Base-by-base conservation (phyloP, 2,797 vertebrate species). In the Diceros bicornis region DNA sequence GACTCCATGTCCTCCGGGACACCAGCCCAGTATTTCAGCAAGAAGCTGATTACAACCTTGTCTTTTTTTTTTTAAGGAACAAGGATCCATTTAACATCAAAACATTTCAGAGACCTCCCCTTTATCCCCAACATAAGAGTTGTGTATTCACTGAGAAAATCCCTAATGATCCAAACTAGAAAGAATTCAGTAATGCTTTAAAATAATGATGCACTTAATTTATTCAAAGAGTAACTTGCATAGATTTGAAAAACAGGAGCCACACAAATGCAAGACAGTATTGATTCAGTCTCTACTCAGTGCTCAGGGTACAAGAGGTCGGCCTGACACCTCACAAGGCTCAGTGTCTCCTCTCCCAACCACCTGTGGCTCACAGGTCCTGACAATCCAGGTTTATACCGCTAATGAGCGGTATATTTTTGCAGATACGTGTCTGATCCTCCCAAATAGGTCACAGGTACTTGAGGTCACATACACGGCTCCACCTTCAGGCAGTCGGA, bases 171-270 rank as follows among this genome's bases (percentile, higher is more conserved):
- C 59, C 64, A 90, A 94, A 61, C 20, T 11, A 71, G 13, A 61
- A 68, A 89, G 47, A 81, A 81, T 52, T 89, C 64, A 81, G 32
- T 11, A 71, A 94, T 23, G n/a, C 83, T 88, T 84, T 71, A 57
- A 64, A 90, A 47, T 57, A 72, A 47, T 20, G 55, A 75, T 77
- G 55, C 66, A 78, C 47, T 78, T 62, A 41, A 69, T 66, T 85
- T 68, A 82, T n/a, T 72, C 23, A 4, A 59, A 85, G 13, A 83
- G 25, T 17, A 55, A 52, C 34, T 50, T 75, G 8, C 18, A 72
- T 0, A 14, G 27, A 61, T 84, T 77, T 62, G 64, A 50, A 84
- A 92, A 92, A 29, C 0, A 64, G n/a, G 13, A 61, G 61, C 50
- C 50, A 77, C 44, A 69, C 18, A 25, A 44, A 16, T 3, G 0